phyloP scores from a whole-genome alignment of 2,888 invertebrate genomes.

The Gerris lacustris region DNA sequence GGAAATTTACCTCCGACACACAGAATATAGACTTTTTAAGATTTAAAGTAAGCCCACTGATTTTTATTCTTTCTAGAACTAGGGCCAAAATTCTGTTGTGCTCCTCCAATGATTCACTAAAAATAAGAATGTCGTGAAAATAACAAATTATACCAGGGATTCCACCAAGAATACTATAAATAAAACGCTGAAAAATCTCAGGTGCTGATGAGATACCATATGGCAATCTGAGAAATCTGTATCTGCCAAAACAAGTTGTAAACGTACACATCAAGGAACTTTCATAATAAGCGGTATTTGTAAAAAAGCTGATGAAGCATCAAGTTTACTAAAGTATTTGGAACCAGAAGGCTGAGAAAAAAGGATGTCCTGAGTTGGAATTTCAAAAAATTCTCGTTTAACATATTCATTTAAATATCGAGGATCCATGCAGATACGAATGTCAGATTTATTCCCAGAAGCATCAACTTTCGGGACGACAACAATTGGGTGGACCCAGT shows the following conservation, averaged over 20 bases:
- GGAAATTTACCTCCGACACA: not conserved
- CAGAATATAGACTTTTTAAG: not conserved
- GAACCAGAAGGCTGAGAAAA: too few relatives aligned
- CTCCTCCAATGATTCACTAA: not conserved
- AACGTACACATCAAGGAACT: not conserved
- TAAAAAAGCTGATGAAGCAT: too few relatives aligned
- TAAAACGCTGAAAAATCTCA: not conserved
- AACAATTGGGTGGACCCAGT: not conserved
- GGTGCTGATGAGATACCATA: not conserved
- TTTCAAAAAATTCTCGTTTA: too few relatives aligned
- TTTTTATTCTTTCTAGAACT: too few relatives aligned
- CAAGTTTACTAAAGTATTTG: too few relatives aligned
- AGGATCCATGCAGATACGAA: too few relatives aligned
- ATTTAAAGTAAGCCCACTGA: not conserved
- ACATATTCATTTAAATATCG: too few relatives aligned
- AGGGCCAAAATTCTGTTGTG: too few relatives aligned
- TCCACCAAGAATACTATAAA: not conserved
- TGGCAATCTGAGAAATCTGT: not conserved
- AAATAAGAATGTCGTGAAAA: not conserved
- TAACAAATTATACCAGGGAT: not conserved
- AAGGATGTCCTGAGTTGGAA: too few relatives aligned
- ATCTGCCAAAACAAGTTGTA: not conserved
- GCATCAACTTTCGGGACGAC: not conserved
- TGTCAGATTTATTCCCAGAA: too few relatives aligned
- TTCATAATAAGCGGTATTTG: not conserved